These are phyloP conservation scores for Neoitamus cyanurus DNA, from an alignment of 2,888 invertebrate genomes.

Conservation along the genomic window DNA sequence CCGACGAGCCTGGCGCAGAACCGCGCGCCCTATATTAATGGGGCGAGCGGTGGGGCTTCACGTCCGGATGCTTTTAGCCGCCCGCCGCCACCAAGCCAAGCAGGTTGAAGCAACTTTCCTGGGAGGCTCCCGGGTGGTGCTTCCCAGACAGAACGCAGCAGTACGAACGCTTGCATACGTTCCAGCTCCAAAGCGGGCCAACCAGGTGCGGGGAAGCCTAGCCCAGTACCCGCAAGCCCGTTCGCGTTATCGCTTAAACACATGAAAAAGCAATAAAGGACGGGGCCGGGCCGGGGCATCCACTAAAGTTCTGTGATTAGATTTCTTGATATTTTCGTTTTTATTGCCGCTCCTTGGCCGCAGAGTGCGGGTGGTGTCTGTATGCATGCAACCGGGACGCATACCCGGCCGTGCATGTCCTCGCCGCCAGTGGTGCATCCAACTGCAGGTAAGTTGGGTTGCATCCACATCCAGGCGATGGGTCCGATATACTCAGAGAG, in stretches of 20 bases:
- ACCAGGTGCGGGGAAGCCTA: not conserved
- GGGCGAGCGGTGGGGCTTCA: not conserved
- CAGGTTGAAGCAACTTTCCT: not conserved
- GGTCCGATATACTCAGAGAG: not conserved
- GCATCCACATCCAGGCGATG: constrained; percentile 12
- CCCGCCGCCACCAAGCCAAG: not conserved
- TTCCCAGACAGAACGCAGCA: not conserved
- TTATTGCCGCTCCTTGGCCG: constrained; percentile 24
- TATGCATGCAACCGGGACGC: constrained; percentile 34
- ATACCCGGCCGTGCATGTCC: constrained; percentile 6
- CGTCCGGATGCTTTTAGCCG: not conserved
- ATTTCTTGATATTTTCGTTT: constrained; percentile 40
- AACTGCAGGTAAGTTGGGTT: not conserved
- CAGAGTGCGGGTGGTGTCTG: not conserved
- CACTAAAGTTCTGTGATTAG: constrained; percentile 39
- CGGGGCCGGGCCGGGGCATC: not conserved
- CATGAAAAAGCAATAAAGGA: constrained; percentile 39
- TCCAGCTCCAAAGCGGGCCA: not conserved
- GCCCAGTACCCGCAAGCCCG: not conserved
- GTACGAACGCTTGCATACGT: not conserved
- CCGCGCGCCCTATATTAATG: not conserved
- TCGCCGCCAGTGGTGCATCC: not conserved
- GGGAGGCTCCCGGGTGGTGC: not conserved
- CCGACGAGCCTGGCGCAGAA: not conserved
- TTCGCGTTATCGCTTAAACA: constrained; percentile 30